Evolutionary conservation across 2,888 invertebrate genomes (phyloP), one percentile per base, ranked within the genome.

Genomic region (Pachydiplax longipennis): DNA sequence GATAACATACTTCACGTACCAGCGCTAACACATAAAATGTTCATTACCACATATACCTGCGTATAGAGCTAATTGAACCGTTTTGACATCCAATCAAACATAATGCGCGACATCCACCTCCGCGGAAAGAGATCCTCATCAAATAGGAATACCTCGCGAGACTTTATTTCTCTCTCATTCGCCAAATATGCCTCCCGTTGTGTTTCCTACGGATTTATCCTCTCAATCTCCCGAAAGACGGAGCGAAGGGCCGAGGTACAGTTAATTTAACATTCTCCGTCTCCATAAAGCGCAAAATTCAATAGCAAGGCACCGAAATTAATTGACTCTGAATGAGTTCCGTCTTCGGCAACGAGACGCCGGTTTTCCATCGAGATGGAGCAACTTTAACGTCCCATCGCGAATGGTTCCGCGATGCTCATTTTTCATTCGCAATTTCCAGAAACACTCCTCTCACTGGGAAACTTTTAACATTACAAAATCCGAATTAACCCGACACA

Each of bases 401-500:
- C 61, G 53, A 53, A 83, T 31, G 53, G 53, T 31, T 87, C 40
- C 40, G 37, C 61, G 73, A 37, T 61, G 61, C 61, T 87, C 87
- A 87, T 87, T 87, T 87, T 61, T 61, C 87, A 87, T 37, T 65
- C 37, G 37, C 87, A 65, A 87, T 87, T 58, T 58, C 58, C 83
- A 83, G 18, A 37, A 18, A 35, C 35, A 53, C 18, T 58, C 83
- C 83, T 0, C 31, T 18, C 83, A 12, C 35, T 25, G 58, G 58
- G 37, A 87, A 87, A 87, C 87, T 87, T 87, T 87, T 87, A 87
- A 65, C 87, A 87, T 87, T 87, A 87, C 87, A 87, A 61, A 61
- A 87, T 87, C 87, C 61, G 87, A 87, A 65, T 65, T 65, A 87
- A 87, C 87, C 87, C 87, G 87, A 87, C 87, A 87, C 87, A 37